These are phyloP conservation scores for Carduelis carduelis DNA, from an alignment of 2,797 vertebrate genomes.

Conservation along the genomic window DNA sequence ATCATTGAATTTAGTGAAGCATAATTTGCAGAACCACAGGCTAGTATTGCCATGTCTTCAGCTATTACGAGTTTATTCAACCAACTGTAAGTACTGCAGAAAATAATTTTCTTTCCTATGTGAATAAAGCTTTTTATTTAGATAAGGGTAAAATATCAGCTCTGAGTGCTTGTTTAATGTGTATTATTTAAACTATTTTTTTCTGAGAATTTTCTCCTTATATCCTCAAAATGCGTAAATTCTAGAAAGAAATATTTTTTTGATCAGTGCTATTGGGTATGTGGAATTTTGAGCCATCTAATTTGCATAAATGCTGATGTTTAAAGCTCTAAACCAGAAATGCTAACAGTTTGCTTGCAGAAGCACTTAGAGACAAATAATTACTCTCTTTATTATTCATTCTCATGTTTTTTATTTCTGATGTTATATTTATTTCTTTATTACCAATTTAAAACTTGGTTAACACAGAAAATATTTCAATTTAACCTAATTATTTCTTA, in stretches of 20 bases:
- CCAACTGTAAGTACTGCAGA: constrained; percentile 86
- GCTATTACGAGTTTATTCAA: constrained; percentile 89
- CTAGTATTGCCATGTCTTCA: constrained; percentile 94
- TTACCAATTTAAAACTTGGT: neutral
- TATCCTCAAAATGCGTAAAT: neutral
- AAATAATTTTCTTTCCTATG: neutral
- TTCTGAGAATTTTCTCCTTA: neutral
- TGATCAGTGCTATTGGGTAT: neutral
- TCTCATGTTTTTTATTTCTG: neutral
- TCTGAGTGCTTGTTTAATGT: neutral
- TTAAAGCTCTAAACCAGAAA: neutral
- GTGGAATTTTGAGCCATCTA: neutral
- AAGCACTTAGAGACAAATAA: neutral
- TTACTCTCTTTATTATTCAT: neutral
- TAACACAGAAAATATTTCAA: neutral
- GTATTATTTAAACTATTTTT: neutral
- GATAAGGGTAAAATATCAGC: neutral
- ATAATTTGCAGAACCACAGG: constrained; percentile 88
- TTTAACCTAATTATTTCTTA: neutral
- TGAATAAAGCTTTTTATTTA: neutral
- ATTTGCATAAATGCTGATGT: neutral
- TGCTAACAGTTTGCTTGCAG: neutral
- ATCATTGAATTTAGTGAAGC: constrained; percentile 89
- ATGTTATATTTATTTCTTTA: neutral
- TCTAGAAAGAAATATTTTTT: neutral